Percentiles rank a stretch among this genome's conserved stretches.
These are phyloP conservation scores for Elachura formosa DNA, from an alignment of 2,113 vertebrate genomes.

Conservation along the genomic window DNA sequence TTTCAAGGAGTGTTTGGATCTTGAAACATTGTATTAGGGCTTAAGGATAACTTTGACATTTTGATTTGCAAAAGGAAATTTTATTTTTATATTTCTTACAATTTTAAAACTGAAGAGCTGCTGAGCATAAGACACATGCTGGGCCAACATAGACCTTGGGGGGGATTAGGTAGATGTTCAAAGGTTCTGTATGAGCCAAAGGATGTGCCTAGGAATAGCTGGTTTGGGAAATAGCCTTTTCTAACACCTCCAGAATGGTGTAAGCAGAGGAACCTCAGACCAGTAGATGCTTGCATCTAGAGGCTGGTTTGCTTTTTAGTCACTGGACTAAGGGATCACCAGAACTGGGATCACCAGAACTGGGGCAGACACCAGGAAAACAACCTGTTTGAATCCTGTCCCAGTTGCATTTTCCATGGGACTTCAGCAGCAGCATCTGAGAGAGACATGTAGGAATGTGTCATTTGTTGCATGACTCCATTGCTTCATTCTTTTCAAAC, in stretches of 20 bases:
- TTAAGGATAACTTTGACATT: neutral
- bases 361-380: neutral
- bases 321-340: fast-evolving
- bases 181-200: neutral
- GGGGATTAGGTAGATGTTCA: neutral
- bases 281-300: neutral
- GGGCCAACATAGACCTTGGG: neutral
- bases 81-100: neutral
- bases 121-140: fast-evolving
- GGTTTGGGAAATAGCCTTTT: neutral
- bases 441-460: neutral
- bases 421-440: neutral
- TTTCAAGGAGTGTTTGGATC: neutral
- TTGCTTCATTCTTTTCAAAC: neutral
- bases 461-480: neutral
- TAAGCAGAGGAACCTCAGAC: neutral
- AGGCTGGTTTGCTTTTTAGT: neutral
- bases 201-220: neutral
- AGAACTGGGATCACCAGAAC: neutral
- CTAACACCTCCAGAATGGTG: neutral
- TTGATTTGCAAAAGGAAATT: neutral
- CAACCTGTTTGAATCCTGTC: neutral
- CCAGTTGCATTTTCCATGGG: neutral
- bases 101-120: neutral
- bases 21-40: neutral